phyloP scores from a whole-genome alignment of 2,797 vertebrate species.

The Prunella strophiata region DNA sequence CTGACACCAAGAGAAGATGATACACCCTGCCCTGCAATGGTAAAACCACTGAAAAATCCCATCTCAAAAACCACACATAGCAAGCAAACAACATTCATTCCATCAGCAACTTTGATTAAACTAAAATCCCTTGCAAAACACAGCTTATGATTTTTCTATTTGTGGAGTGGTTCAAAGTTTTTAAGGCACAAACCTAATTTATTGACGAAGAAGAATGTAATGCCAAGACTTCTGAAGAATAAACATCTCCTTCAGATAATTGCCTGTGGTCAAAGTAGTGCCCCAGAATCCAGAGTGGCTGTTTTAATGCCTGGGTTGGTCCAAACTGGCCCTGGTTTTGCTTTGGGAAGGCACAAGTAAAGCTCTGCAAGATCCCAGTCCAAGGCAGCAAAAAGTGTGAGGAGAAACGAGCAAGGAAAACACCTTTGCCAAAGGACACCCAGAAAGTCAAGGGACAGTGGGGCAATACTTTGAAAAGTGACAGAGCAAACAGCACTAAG shows the following conservation, averaged over 20 bases:
- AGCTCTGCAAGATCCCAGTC: background rate
- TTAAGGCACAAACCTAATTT: background rate
- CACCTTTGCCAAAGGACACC: background rate
- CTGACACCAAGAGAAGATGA: background rate
- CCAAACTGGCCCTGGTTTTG: background rate
- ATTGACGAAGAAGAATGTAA: background rate
- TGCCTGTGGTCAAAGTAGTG: background rate
- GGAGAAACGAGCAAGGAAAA: background rate
- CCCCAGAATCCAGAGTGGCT: background rate
- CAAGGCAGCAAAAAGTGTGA: accelerated
- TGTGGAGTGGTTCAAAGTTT: background rate
- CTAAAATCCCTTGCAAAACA: background rate
- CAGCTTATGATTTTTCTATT: background rate
- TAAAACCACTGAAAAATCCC: background rate
- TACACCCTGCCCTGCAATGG: background rate
- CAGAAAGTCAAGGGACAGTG: background rate
- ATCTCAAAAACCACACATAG: background rate
- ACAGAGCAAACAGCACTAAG: background rate
- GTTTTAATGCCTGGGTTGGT: background rate
- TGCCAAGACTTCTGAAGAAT: background rate
- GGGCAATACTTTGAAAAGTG: background rate
- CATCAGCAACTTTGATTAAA: background rate
- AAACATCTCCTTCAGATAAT: background rate
- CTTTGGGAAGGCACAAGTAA: background rate
- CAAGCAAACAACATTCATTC: background rate